These are phyloP conservation scores for Rhagoletis zephyria DNA, from an alignment of 1,140 invertebrate species.

Conservation along the genomic window DNA sequence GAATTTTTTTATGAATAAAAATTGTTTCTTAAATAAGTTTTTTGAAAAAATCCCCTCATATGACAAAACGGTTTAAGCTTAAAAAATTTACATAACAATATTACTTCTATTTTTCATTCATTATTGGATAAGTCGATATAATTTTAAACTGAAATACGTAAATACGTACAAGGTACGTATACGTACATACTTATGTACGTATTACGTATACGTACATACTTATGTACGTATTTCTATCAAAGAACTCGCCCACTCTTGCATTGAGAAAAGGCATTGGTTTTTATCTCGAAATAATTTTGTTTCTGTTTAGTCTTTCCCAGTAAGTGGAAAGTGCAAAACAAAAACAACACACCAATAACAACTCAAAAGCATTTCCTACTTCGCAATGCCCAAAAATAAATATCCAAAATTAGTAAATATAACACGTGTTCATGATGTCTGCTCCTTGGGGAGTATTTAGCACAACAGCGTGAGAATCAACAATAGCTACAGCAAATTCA, in stretches of 20 bases:
- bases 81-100: no score
- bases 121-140: not conserved
- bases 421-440: conserved; percentile 35
- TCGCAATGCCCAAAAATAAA: conserved; percentile 11
- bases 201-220: not conserved
- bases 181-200: not conserved
- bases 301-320: not conserved
- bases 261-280: no score
- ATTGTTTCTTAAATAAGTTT: no score
- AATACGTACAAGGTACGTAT: not conserved
- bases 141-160: not conserved
- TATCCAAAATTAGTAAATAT: conserved; percentile 21
- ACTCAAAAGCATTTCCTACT: not conserved
- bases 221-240: no score
- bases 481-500: conserved; percentile 19
- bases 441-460: conserved; percentile 43
- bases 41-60: no score
- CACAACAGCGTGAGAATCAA: conserved; percentile 29
- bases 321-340: not conserved
- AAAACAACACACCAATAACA: not conserved
- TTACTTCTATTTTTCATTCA: conserved; percentile 9
- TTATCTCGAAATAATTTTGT: not conserved
- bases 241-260: no score
- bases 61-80: no score
- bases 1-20: no score